Evolutionary conservation across 64 coral and sea anemone genomes (phyloP).

Genomic region (Montipora efflorescens): DNA sequence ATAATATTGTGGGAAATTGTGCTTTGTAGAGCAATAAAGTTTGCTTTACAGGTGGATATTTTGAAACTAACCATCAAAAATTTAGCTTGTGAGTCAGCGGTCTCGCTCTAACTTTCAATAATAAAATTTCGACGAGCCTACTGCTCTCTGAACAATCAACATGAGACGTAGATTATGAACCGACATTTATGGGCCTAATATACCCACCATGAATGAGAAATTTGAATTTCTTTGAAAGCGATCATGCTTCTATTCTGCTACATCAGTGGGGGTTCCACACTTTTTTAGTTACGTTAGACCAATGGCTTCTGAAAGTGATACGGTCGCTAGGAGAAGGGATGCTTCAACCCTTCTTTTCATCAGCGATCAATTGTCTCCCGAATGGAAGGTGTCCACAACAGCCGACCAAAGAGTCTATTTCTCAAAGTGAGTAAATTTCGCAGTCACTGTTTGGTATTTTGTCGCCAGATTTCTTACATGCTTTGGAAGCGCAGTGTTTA

Average conservation of each 20-base stretch:
- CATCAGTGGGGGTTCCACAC: not conserved
- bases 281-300: not conserved
- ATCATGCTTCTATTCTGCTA: not conserved
- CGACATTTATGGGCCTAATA: not conserved
- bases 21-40: too few species aligned
- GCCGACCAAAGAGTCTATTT: slow-evolving; percentile 64
- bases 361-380: slow-evolving; percentile 14
- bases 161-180: not conserved
- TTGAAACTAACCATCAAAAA: not conserved
- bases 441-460: not conserved
- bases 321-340: not conserved
- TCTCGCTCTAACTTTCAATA: not conserved
- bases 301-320: slow-evolving; percentile 24
- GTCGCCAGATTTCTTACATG: not conserved
- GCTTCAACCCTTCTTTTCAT: not conserved
- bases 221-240: not conserved
- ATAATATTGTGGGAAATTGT: not conserved
- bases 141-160: not conserved
- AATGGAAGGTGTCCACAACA: slow-evolving; percentile 47
- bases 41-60: not conserved
- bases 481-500: not conserved
- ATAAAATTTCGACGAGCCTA: not conserved
- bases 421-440: slow-evolving; percentile 61
- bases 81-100: not conserved
- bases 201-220: not conserved